Evolutionary conservation across 2,888 invertebrate genomes (phyloP), one percentile per base, ranked within the genome.

Genomic region (Ochropleura leucogaster): DNA sequence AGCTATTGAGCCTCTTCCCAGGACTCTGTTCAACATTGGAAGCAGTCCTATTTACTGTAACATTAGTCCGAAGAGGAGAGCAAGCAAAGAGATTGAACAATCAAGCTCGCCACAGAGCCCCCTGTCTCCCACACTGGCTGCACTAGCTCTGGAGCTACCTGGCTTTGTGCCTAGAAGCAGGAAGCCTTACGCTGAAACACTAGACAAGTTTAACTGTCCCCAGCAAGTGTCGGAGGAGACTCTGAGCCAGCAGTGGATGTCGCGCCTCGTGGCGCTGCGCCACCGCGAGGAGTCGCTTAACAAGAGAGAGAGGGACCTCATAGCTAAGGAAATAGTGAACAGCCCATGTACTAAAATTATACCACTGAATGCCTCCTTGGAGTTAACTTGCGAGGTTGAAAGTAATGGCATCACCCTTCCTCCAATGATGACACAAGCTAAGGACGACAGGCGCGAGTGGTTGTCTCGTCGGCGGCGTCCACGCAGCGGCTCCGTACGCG

Each of bases 191-290:
- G 91, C 86, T 85, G 92, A 91, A 68, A 87, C 92, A 53, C 10
- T 94, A 59, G 92, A 91, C 40, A 88, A 89, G 30, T 92, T 92
- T 63, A 92, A 89, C 72, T 90, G 91, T 68, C 97, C 97, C 5
- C 95, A 97, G 81, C 93, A 94, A 85, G 94, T 97, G 9, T 97
- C 97, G 10, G 96, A 97, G 80, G 95, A 97, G 46, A 96, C 97
- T 60, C 93, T 97, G 30, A 97, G 96, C 81, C 94, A 96, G 62
- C 97, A 97, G 80, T 97, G 97, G 97, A 93, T 97, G 93, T 93
- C 97, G 67, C 95, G 97, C n/a, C 91, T 97, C 16, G 92, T 96
- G 72, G 93, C 95, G 62, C 87, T 97, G 51, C 94, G 96, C 66
- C 95, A 96, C 81, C 95, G 96, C 68, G 97, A 97, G 85, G 94